Percentiles rank a stretch among this genome's conserved stretches.
Evolutionary conservation across 2,113 vertebrate species (phyloP).

Genomic region (Lontra canadensis): DNA sequence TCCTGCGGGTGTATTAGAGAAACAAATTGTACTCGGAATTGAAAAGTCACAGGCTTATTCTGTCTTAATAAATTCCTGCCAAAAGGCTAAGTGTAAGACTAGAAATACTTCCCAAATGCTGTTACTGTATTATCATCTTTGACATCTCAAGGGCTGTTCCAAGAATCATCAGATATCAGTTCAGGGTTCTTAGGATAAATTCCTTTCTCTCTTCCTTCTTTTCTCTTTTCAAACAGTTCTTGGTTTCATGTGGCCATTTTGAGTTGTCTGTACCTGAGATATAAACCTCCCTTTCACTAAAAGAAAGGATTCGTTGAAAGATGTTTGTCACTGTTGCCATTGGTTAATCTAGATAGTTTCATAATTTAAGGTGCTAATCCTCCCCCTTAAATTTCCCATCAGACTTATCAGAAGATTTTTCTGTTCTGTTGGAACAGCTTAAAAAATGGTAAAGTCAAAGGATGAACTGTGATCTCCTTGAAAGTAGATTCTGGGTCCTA

Average conservation of each 20-base stretch:
- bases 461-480: background rate
- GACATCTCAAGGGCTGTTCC: slow-evolving; percentile 88
- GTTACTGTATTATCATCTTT: slow-evolving; percentile 96
- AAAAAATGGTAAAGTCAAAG: background rate
- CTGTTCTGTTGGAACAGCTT: background rate
- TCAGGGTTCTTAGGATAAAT: slow-evolving; percentile 78
- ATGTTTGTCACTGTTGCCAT: background rate
- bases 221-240: slow-evolving; percentile 44
- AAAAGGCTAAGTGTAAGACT: slow-evolving; percentile 95
- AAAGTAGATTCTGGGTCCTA: background rate
- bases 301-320: slow-evolving; percentile 53
- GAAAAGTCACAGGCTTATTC: slow-evolving; percentile 99
- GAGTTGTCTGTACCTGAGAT: slow-evolving; percentile 65
- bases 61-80: slow-evolving; percentile 99
- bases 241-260: slow-evolving; percentile 74
- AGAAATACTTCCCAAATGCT: slow-evolving; percentile 92
- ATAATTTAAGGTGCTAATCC: slow-evolving; percentile 6
- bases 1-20: slow-evolving; percentile 96
- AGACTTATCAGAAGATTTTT: background rate
- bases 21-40: slow-evolving; percentile 99
- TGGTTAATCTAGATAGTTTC: background rate
- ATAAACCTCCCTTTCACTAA: slow-evolving; percentile 58
- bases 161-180: slow-evolving; percentile 78
- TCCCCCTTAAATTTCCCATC: slow-evolving; percentile 38
- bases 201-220: slow-evolving; percentile 52